A percentile compares a stretch with the other conserved stretches of the same genome.
Evolutionary conservation across 2,888 invertebrate genomes (phyloP).

Genomic region (Capitulum mitella): DNA sequence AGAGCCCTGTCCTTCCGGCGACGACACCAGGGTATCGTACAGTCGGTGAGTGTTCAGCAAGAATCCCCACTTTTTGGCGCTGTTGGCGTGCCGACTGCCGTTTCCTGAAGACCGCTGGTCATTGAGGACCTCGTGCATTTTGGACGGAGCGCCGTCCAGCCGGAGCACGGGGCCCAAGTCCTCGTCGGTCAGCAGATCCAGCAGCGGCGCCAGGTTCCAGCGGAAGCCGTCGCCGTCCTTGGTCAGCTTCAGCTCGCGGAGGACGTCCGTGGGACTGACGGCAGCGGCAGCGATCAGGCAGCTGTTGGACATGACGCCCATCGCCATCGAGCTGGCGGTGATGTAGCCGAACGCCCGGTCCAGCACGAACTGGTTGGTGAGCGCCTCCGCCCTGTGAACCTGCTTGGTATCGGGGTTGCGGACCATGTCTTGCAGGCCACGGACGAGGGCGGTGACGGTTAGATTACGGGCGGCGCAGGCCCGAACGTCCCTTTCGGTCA

Average conservation of each 20-base stretch:
- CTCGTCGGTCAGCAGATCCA: neutral
- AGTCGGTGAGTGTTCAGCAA: too few relatives aligned
- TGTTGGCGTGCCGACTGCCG: too few relatives aligned
- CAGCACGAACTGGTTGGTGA: neutral
- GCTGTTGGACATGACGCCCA: neutral
- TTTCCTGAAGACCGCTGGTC: too few relatives aligned
- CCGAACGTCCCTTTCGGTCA: neutral
- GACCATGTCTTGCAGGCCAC: neutral
- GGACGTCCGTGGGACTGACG: neutral
- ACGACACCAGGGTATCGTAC: too few relatives aligned
- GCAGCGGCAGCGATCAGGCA: neutral
- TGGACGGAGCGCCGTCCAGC: neutral
- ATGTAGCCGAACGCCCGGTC: neutral
- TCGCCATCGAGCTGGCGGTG: neutral
- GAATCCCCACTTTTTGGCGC: too few relatives aligned
- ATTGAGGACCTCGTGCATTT: neutral
- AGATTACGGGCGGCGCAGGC: neutral
- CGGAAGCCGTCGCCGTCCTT: neutral
- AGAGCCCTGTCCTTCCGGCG: too few relatives aligned
- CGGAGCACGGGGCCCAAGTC: neutral
- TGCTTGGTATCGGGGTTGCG: neutral
- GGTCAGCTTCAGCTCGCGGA: neutral
- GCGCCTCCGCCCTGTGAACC: neutral
- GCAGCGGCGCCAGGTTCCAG: neutral
- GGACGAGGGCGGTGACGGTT: neutral